Evolutionary conservation across 2,113 vertebrate genomes (phyloP), one percentile per base, ranked within the genome.

Genomic region (Burhinus oedicnemus): DNA sequence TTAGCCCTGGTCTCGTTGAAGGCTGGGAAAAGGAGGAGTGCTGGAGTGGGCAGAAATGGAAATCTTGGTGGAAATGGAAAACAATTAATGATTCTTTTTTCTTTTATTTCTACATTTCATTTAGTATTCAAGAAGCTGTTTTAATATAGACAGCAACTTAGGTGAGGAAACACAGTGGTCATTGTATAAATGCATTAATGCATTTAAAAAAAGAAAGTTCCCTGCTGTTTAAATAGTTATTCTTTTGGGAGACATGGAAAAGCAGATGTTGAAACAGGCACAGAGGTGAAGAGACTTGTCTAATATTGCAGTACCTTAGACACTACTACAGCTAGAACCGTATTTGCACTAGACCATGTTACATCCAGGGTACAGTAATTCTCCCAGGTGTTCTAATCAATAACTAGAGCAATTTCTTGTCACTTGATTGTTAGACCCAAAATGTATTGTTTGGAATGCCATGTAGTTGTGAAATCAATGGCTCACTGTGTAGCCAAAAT

Each of bases 271-370:
- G 61, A 76, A 65, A 34, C 3, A 1, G 13, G 3, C 11, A 5
- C 4, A 9, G 38, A 51, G 36, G 6, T 47, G 20, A 72, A 68
- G 55, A 85, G 32, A 25, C 27, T 61, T 1, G 5, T 45, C 11
- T 40, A 20, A 3, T 9, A 4, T 17, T 0, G 0, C 22, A 12
- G 27, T 30, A n/a, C 38, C 4, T n/a, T 8, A 49, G 32, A 11
- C 83, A 51, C 11, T 25, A 6, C 18, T 32, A 12, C 11, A 26
- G 18, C 30, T 62, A 23, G 66, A 74, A 27, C n/a, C n/a, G 15
- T 4, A 0, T 45, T 40, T 76, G 16, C 40, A 5, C 6, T 25
- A 3, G 55, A 26, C 32, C 11, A 0, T 10, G 8, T 62, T 83
- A 45, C 17, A 5, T 58, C 11, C 25, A 15, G 15, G n/a, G 55